Conservation (phyloP, 1,140 invertebrate genomes). For the Caenorhabditis remanei region DNA sequence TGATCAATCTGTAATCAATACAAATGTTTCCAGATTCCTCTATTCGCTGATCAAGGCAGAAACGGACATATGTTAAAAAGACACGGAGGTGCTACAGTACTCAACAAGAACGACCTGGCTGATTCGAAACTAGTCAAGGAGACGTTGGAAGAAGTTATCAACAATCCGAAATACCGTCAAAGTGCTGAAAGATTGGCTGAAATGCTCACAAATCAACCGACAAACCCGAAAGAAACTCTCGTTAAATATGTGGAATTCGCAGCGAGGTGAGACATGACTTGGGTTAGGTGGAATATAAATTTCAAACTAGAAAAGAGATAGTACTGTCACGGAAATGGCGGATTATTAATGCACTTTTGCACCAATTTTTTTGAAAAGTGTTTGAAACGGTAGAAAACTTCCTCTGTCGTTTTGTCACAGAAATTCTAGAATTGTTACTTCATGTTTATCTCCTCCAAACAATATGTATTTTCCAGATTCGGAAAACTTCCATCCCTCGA, state of each 20-base stretch:
- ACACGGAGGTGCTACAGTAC: slow-evolving; percentile 34
- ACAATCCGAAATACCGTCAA: slow-evolving; percentile 42
- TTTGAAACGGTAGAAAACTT: too few relatives aligned
- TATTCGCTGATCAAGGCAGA: slow-evolving; percentile 63
- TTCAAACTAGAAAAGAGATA: too few relatives aligned
- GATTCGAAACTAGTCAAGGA: slow-evolving; percentile 43
- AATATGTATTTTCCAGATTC: neutral
- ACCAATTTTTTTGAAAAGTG: too few relatives aligned
- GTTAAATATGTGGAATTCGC: slow-evolving; percentile 57
- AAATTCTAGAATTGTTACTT: neutral
- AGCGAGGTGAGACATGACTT: neutral
- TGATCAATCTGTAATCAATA: too few relatives aligned
- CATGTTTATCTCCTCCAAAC: neutral
- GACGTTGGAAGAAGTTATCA: slow-evolving; percentile 19
- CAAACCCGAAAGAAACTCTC: slow-evolving; percentile 31
- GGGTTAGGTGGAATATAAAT: too few relatives aligned
- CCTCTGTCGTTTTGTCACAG: too few relatives aligned
- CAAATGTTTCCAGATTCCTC: slow-evolving; percentile 79
- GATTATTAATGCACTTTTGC: too few relatives aligned
- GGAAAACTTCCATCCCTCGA: slow-evolving; percentile 40
- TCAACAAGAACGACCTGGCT: slow-evolving; percentile 49
- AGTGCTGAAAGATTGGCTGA: slow-evolving; percentile 10
- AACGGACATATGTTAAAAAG: slow-evolving; percentile 55
- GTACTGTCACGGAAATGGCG: too few relatives aligned
- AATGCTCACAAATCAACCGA: slow-evolving; percentile 51